Evolutionary conservation across 2,797 vertebrate genomes (phyloP).

Genomic region (Sebastes miniatus): DNA sequence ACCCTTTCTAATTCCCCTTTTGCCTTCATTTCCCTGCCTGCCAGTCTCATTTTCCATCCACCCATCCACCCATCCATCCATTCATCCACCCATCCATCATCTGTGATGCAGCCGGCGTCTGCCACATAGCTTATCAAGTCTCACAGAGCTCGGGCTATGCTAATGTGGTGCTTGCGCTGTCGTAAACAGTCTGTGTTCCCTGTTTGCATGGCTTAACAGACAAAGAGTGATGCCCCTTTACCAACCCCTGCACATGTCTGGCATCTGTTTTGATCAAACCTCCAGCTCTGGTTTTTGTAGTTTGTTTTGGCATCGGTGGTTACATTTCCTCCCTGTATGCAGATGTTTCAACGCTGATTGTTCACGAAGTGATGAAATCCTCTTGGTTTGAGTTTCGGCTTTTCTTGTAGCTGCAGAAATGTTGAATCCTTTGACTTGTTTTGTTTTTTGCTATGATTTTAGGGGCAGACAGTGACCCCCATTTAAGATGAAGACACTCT

Average conservation of each 20-base stretch:
- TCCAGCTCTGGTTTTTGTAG: constrained; percentile 32
- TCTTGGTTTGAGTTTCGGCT: neutral
- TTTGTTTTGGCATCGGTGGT: constrained; percentile 19
- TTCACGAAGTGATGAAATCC: constrained; percentile 18
- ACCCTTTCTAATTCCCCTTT: neutral
- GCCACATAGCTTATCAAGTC: constrained; percentile 59
- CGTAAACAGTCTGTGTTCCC: constrained; percentile 59
- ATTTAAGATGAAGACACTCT: constrained; percentile 2
- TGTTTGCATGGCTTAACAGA: constrained; percentile 63
- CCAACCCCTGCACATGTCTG: constrained; percentile 41
- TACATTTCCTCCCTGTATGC: constrained; percentile 19
- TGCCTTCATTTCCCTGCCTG: constrained; percentile 8
- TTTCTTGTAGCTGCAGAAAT: neutral
- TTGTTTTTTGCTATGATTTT: neutral
- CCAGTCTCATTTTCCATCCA: constrained; percentile 8
- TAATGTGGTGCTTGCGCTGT: constrained; percentile 64
- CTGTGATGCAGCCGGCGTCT: constrained; percentile 36
- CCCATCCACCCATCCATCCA: constrained; percentile 20
- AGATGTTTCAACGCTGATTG: constrained; percentile 43
- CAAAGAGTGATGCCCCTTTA: constrained; percentile 54
- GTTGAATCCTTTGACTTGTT: neutral
- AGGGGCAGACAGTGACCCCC: neutral
- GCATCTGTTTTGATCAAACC: constrained; percentile 60
- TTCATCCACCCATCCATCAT: constrained; percentile 32
- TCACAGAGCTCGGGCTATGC: constrained; percentile 52